Percentiles rank a stretch among this genome's conserved stretches.
Conservation (phyloP, 2,113 vertebrate genomes). For the Gambusia holbrooki region DNA sequence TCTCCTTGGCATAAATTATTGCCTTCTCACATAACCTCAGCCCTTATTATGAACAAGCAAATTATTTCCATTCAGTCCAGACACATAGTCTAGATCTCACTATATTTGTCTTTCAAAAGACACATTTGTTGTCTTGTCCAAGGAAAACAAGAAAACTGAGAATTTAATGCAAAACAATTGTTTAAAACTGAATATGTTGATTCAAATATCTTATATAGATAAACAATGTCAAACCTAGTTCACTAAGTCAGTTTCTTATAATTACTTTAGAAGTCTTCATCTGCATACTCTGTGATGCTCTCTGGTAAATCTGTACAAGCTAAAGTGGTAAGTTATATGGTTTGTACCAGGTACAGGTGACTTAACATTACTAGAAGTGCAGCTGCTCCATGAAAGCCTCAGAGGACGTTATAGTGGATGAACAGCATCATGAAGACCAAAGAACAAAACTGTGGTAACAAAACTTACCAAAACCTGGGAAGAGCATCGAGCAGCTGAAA, state of each 20-base stretch:
- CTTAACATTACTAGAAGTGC: too few relatives aligned
- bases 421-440: neutral
- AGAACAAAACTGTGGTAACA: neutral
- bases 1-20: constrained; percentile 33
- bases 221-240: neutral
- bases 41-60: constrained; percentile 16
- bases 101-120: neutral
- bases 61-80: constrained; percentile 17
- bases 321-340: neutral
- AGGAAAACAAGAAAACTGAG: neutral
- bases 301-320: neutral
- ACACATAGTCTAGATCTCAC: neutral
- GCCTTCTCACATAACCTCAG: constrained; percentile 27
- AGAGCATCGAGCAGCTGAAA: neutral
- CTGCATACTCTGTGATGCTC: neutral
- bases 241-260: neutral
- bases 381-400: too few relatives aligned
- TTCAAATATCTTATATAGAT: neutral
- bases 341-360: neutral
- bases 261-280: neutral
- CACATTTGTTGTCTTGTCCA: neutral
- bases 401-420: neutral
- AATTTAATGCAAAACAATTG: neutral
- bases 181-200: neutral
- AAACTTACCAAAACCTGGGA: neutral